Conservation (phyloP, 1,140 invertebrate species). For the Atta colombica region DNA sequence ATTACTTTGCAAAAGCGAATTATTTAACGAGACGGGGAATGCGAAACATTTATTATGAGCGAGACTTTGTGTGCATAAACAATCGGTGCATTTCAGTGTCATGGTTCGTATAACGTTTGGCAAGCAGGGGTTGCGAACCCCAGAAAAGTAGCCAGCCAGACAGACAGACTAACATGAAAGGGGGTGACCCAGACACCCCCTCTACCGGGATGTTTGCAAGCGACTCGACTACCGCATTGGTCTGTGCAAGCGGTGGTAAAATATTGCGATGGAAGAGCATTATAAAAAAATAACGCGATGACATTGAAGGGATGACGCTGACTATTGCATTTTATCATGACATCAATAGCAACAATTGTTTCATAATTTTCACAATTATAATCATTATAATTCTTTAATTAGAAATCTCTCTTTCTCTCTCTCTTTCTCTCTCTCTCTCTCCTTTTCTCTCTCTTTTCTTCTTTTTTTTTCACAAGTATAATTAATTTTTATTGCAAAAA, state of each 20-base stretch:
- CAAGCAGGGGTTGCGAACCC: constrained; percentile 81
- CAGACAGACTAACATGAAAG: constrained; percentile 81
- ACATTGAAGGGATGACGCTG: constrained; percentile 43
- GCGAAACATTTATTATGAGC: constrained; percentile 33
- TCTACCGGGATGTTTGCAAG: constrained; percentile 77
- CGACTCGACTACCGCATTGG: constrained; percentile 73
- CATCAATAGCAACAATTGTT: constrained; percentile 28
- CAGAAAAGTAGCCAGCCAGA: constrained; percentile 79
- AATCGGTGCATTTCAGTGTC: constrained; percentile 73
- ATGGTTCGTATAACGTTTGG: constrained; percentile 53
- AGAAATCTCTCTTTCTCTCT: background rate
- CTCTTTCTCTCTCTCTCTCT: background rate
- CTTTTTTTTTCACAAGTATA: background rate
- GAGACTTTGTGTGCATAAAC: constrained; percentile 65
- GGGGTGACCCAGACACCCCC: constrained; percentile 85
- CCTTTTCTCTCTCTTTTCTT: background rate
- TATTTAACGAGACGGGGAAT: constrained; percentile 36
- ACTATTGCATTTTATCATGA: constrained; percentile 19
- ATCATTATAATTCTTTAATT: background rate
- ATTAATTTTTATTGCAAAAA: background rate
- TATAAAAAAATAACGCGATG: constrained; percentile 68
- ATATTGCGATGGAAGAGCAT: constrained; percentile 45
- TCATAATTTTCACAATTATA: constrained; percentile 16
- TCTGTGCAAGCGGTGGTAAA: constrained; percentile 58
- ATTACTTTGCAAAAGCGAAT: constrained; percentile 19